Evolutionary conservation across 2,888 invertebrate species (phyloP).

Genomic region (Strigamia maritima): DNA sequence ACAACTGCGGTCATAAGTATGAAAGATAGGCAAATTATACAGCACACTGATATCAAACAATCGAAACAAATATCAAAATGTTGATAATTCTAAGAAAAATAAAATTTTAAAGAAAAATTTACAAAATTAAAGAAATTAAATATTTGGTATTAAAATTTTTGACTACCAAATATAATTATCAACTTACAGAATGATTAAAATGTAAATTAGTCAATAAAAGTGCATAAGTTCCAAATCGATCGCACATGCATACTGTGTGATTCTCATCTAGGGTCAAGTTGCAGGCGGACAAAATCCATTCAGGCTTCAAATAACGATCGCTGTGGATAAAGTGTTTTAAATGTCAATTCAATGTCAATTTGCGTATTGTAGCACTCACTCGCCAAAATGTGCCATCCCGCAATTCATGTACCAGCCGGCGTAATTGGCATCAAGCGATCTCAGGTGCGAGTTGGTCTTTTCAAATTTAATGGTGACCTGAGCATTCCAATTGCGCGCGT

Average conservation of each 20-base stretch:
- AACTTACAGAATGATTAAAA: neutral
- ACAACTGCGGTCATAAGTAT: neutral
- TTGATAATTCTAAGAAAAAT: neutral
- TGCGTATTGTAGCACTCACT: conserved; percentile 32
- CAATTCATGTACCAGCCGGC: conserved; percentile 39
- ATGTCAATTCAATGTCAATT: neutral
- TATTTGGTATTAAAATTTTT: too few relatives aligned
- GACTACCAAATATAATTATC: too few relatives aligned
- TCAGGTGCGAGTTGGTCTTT: neutral
- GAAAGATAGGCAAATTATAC: neutral
- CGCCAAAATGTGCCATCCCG: conserved; percentile 38
- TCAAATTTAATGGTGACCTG: neutral
- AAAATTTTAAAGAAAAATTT: neutral
- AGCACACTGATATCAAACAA: neutral
- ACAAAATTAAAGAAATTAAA: neutral
- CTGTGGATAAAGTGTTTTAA: neutral
- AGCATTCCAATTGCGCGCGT: neutral
- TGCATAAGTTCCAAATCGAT: conserved; percentile 40
- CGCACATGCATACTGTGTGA: conserved; percentile 36
- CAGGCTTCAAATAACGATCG: neutral
- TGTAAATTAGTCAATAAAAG: conserved; percentile 37
- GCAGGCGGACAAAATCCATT: conserved; percentile 38
- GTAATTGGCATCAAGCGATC: conserved; percentile 21
- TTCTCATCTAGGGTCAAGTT: conserved; percentile 28
- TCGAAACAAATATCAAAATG: conserved; percentile 18